Evolutionary conservation across 2,888 invertebrate genomes (phyloP), one percentile per base, ranked within the genome.

Genomic region (Biston betularia): DNA sequence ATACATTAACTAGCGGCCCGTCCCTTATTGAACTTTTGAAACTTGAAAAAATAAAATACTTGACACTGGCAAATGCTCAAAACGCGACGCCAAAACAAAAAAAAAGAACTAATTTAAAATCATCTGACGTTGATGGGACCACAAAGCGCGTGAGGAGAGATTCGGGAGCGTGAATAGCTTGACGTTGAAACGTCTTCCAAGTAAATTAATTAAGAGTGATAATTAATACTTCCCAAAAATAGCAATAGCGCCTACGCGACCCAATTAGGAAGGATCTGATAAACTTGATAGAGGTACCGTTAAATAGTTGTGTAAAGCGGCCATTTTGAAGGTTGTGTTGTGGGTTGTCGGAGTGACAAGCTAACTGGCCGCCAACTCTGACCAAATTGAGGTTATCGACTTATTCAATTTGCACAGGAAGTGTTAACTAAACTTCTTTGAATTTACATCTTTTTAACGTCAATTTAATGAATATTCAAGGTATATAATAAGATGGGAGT

Each of bases 191-290:
- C 48, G 24, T 24, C 48, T 11, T 24, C 9, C 5, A 14, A 24
- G 6, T 8, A 9, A n/a, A 34, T 50, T 50, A 50, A 50, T 50
- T 50, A 12, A 35, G 33, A 50, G 6, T n/a, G 34, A 34, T 34
- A 50, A 11, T 50, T 34, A 35, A 12, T 35, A 52, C n/a, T 35
- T 6, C 15, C 15, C 46, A 46, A 38, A 50, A 60, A 12, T 49
- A n/a, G 48, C 46, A 35, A 38, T 45, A 40, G 33, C 53, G 14
- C 50, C 3, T 44, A n/a, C 15, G 15, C 35, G 34, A 48, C 14
- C 48, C 40, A 62, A 62, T 62, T 62, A 54, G 40, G 33, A 40
- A 33, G 61, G 54, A 49, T 50, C 55, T 5, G 40, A 15, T 53
- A 49, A 35, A 49, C 14, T n/a, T 14, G 48, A 35, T 33, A 35